Percentiles rank a stretch among this genome's conserved stretches.
Evolutionary conservation across 2,888 invertebrate genomes (phyloP).

Genomic region (Cheilosia vernalis): DNA sequence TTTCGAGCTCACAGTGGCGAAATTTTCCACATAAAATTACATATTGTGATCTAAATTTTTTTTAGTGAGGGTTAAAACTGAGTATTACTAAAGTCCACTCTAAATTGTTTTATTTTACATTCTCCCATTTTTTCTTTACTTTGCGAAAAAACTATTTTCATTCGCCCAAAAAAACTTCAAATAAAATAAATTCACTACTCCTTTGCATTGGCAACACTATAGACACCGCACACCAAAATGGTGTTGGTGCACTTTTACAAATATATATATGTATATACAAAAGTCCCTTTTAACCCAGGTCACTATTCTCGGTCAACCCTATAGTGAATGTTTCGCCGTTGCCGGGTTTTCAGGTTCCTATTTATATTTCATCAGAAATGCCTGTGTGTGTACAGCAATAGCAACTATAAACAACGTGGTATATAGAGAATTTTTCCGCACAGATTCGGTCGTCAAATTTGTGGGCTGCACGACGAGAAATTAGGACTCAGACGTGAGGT

Average conservation of each 20-base stretch:
- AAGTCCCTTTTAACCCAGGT: slow-evolving; percentile 38
- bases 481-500: slow-evolving; percentile 60
- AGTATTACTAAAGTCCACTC: too few relatives aligned
- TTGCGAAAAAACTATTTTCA: too few relatives aligned
- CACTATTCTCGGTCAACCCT: slow-evolving; percentile 51
- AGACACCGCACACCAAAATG: neutral
- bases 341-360: slow-evolving; percentile 46
- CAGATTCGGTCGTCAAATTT: slow-evolving; percentile 52
- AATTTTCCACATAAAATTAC: too few relatives aligned
- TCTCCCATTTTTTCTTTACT: too few relatives aligned
- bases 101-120: too few relatives aligned
- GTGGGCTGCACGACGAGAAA: slow-evolving; percentile 42
- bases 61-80: too few relatives aligned
- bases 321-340: slow-evolving; percentile 45
- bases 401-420: neutral
- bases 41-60: too few relatives aligned
- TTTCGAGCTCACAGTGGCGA: too few relatives aligned
- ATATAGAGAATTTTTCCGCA: slow-evolving; percentile 35
- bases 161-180: too few relatives aligned
- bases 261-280: neutral
- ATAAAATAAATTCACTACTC: too few relatives aligned
- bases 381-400: neutral
- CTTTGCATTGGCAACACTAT: neutral
- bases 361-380: slow-evolving; percentile 62
- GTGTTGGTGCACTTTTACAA: slow-evolving; percentile 20